Evolutionary conservation across 2,797 vertebrate genomes (phyloP), one percentile per base, ranked within the genome.

Genomic region (Esox lucius): DNA sequence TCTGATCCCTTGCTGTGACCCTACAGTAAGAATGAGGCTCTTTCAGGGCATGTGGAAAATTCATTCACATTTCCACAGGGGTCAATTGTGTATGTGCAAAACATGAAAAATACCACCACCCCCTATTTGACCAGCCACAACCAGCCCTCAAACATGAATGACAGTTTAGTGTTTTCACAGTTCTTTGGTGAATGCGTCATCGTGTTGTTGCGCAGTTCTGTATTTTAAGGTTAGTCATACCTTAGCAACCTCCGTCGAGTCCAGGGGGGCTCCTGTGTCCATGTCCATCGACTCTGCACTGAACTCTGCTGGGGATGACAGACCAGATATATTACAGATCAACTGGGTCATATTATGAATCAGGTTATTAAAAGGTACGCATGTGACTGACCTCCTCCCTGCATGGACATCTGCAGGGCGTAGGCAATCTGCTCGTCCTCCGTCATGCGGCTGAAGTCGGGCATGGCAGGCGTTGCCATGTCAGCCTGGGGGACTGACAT

Each of bases 381-480:
- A 33, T 26, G 33, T 22, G 28, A 62, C 79, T 46, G 26, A 93
- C 94, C 94, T 92, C 90, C 94, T 82, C 93, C 93, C 26, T 93
- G 92, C 74, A 99, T 91, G 0, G 97, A 98, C 98, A 99, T 99
- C 92, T 99, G 97, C 97, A 99, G 98, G 87, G 98, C 98, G 0
- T 99, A 99, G 1, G 97, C 97, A 0, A 99, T 99, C 94, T 99
- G 98, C 87, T 99, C 97, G 70, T 99, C 98, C 87, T 99, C 98
- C 0, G 96, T 98, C 98, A 99, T 99, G 91, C 95, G 98, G 92
- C 96, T 98, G 65, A 99, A 95, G 87, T 99, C 98, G 0, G 98
- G 98, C 70, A 98, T 93, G 46, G 95, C 96, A 0, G 95, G 95
- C 88, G 2, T 94, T 92, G 0, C 26, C 7, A 94, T 94, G 75